Evolutionary conservation across 1,140 invertebrate genomes (phyloP).

Genomic region (Solen grandis): DNA sequence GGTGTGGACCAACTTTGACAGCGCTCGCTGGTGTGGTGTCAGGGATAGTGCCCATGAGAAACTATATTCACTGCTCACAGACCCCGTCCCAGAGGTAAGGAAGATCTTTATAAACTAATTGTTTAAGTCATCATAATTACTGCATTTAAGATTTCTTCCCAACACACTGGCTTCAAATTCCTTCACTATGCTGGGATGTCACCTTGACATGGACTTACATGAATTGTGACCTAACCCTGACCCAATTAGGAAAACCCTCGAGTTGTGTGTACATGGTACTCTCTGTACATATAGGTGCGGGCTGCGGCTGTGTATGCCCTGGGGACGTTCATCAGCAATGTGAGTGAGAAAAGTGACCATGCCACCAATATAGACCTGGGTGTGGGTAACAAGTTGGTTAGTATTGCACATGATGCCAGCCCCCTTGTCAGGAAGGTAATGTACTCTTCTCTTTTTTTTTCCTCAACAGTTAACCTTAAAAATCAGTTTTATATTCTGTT

Average conservation of each 20-base stretch:
- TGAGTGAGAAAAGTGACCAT: slow-evolving; percentile 92
- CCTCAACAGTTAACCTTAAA: too few species aligned
- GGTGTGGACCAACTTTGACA: slow-evolving; percentile 96
- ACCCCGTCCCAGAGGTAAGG: slow-evolving; percentile 91
- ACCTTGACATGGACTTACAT: too few species aligned
- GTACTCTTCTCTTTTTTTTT: background rate
- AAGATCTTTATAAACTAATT: too few species aligned
- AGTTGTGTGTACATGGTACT: too few species aligned
- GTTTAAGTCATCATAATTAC: too few species aligned
- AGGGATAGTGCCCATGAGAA: slow-evolving; percentile 98
- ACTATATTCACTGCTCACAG: slow-evolving; percentile 89
- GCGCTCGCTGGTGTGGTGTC: slow-evolving; percentile 96
- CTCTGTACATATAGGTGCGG: too few species aligned
- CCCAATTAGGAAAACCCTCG: too few species aligned
- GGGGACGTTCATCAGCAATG: slow-evolving; percentile 92
- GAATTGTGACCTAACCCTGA: too few species aligned
- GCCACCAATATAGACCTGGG: slow-evolving; percentile 96
- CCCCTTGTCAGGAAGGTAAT: slow-evolving; percentile 93
- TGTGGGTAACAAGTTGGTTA: slow-evolving; percentile 92
- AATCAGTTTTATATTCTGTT: too few species aligned
- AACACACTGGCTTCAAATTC: too few species aligned
- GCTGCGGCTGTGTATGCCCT: slow-evolving; percentile 95
- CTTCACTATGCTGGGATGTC: too few species aligned
- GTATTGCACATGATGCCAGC: slow-evolving; percentile 90
- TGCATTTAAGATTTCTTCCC: too few species aligned